Percentiles rank a stretch among this genome's conserved stretches.
Conservation (phyloP, 2,888 invertebrate species). For the Cryptus armator region DNA sequence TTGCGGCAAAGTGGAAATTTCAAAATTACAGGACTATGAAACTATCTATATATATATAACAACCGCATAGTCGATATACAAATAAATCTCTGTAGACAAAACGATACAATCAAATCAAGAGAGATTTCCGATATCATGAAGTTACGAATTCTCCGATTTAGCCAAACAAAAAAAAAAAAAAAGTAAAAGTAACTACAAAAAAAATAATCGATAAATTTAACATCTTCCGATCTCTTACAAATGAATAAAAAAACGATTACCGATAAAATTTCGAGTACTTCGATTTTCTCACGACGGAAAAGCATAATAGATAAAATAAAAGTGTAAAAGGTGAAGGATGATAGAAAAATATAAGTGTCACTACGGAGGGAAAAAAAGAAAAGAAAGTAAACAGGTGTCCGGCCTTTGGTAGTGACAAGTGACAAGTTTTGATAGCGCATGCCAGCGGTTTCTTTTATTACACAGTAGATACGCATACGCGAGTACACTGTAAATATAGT, state of each 20-base stretch:
- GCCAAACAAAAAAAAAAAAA: neutral
- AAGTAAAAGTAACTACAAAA: neutral
- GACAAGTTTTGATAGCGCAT: conserved; percentile 77
- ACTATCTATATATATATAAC: conserved; percentile 23
- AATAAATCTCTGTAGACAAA: neutral
- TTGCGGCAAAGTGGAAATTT: conserved; percentile 73
- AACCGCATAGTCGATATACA: conserved; percentile 25
- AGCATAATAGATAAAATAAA: neutral
- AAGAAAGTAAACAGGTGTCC: conserved; percentile 67
- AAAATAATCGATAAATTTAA: neutral
- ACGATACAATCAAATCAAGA: neutral
- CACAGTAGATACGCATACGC: conserved; percentile 21
- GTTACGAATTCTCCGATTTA: neutral
- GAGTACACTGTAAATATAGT: conserved; percentile 36
- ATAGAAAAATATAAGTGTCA: neutral
- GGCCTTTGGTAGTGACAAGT: conserved; percentile 54
- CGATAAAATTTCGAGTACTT: neutral
- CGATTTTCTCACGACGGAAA: neutral
- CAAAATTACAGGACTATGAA: conserved; percentile 74
- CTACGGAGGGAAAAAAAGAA: conserved; percentile 51
- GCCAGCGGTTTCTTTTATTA: conserved; percentile 66
- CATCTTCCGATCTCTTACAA: neutral
- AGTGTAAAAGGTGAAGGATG: conserved; percentile 14
- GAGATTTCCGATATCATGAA: neutral
- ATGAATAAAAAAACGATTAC: neutral